A percentile compares a stretch with the other conserved stretches of the same genome.
These are phyloP conservation scores for Dorcus parallelipipedus DNA, from an alignment of 2,888 invertebrate genomes.

Conservation along the genomic window DNA sequence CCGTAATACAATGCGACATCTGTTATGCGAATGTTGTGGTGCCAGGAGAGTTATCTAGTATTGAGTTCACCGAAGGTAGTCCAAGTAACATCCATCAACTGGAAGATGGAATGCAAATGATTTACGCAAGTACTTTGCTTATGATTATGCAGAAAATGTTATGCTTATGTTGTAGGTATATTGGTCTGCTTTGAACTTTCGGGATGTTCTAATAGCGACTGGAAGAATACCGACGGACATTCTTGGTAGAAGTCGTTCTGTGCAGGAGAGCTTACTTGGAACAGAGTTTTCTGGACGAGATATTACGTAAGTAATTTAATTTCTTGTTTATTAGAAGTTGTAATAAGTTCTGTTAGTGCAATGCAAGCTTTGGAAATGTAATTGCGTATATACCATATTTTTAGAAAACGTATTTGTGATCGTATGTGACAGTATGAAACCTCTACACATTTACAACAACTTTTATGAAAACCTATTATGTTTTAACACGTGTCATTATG, in stretches of 20 bases:
- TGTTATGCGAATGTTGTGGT: slow-evolving; percentile 74
- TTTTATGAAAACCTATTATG: no score
- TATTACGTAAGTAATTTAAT: slow-evolving; percentile 17
- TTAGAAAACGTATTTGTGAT: no score
- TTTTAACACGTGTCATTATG: no score
- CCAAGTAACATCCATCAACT: slow-evolving; percentile 27
- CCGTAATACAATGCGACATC: slow-evolving; percentile 56
- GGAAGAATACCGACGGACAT: slow-evolving; percentile 84
- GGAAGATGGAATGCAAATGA: background rate
- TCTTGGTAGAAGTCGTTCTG: slow-evolving; percentile 62
- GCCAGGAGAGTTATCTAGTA: slow-evolving; percentile 81
- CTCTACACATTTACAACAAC: no score
- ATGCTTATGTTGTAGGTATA: slow-evolving; percentile 59
- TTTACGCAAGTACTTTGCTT: no score
- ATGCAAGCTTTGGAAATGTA: no score
- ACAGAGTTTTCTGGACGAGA: slow-evolving; percentile 66
- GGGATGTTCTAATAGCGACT: slow-evolving; percentile 91
- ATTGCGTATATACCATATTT: no score
- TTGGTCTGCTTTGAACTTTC: slow-evolving; percentile 85
- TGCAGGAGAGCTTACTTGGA: slow-evolving; percentile 65
- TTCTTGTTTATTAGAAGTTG: no score
- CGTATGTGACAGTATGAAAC: no score
- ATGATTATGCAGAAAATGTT: background rate
- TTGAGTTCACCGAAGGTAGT: slow-evolving; percentile 79
- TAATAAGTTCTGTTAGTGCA: no score